Conservation (phyloP, 1,140 invertebrate species). For the Heliconius nattereri region DNA sequence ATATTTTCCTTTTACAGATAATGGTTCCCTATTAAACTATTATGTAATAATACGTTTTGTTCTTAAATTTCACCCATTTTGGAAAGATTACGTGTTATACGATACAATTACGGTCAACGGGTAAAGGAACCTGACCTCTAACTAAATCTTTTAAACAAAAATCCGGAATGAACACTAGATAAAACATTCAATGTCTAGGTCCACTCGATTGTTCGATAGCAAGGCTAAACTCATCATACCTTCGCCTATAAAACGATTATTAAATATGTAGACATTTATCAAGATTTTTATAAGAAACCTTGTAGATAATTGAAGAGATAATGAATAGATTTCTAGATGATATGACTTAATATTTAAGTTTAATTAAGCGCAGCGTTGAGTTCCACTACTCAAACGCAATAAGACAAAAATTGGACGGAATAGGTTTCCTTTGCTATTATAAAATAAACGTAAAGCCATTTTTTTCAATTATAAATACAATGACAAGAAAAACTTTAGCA, state of each 20-base stretch:
- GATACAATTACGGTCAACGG: no score
- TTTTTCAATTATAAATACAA: not conserved
- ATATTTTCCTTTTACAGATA: no score
- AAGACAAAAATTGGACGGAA: no score
- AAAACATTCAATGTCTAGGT: conserved; percentile 11
- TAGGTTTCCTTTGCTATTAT: no score
- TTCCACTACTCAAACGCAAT: no score
- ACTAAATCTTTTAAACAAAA: not conserved
- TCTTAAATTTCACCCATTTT: no score
- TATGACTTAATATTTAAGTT: conserved; percentile 24
- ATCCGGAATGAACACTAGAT: not conserved
- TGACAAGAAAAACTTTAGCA: conserved; percentile 20
- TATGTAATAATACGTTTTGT: no score
- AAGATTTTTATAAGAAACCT: conserved; percentile 49
- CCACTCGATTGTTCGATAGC: not conserved
- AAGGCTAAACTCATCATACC: conserved; percentile 15
- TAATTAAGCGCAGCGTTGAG: no score
- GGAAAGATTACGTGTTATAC: no score
- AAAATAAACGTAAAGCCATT: no score
- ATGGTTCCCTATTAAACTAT: no score
- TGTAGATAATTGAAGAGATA: conserved; percentile 51
- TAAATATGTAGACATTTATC: conserved; percentile 61
- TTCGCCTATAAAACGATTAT: conserved; percentile 65
- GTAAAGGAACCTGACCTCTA: not conserved
- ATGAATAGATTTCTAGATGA: conserved; percentile 27